Conservation (phyloP, 2,888 invertebrate species). For the Lagria hirta region DNA sequence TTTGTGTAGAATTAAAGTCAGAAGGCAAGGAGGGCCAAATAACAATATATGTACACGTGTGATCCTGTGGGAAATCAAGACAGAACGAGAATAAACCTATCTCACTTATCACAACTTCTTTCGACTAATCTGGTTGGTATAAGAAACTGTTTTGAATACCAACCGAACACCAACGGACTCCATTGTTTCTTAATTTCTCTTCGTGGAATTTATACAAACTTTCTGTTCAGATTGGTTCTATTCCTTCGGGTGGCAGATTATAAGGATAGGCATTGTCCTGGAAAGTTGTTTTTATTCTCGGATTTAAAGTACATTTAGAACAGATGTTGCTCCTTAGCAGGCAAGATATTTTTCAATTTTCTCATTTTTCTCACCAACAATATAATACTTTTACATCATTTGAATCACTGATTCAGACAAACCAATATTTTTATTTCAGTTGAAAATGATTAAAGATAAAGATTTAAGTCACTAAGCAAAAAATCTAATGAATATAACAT, state of each 20-base stretch:
- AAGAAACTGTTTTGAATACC: conserved; percentile 44
- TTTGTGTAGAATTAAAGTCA: conserved; percentile 24
- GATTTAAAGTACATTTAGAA: conserved; percentile 22
- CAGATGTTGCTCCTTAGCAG: conserved; percentile 22
- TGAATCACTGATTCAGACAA: too few relatives aligned
- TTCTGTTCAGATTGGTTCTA: conserved; percentile 41
- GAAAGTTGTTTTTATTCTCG: conserved; percentile 25
- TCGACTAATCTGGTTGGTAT: conserved; percentile 42
- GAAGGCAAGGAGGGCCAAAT: conserved; percentile 36
- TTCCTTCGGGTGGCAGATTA: conserved; percentile 37
- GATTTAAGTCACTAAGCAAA: too few relatives aligned
- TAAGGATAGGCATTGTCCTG: conserved; percentile 30
- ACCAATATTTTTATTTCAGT: too few relatives aligned
- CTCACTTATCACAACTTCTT: conserved; percentile 48
- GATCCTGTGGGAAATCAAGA: conserved; percentile 47
- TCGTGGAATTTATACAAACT: conserved; percentile 39
- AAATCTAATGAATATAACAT: conserved; percentile 13
- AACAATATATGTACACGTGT: conserved; percentile 47
- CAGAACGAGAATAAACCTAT: conserved; percentile 46
- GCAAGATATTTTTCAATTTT: conserved; percentile 14
- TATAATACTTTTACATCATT: too few relatives aligned
- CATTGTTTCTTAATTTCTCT: conserved; percentile 43
- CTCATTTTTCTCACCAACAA: conserved; percentile 13
- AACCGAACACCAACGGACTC: conserved; percentile 29
- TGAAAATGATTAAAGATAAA: too few relatives aligned